These are phyloP conservation scores for Tenthredo amoena DNA, from an alignment of 2,888 invertebrate species.

Conservation along the genomic window DNA sequence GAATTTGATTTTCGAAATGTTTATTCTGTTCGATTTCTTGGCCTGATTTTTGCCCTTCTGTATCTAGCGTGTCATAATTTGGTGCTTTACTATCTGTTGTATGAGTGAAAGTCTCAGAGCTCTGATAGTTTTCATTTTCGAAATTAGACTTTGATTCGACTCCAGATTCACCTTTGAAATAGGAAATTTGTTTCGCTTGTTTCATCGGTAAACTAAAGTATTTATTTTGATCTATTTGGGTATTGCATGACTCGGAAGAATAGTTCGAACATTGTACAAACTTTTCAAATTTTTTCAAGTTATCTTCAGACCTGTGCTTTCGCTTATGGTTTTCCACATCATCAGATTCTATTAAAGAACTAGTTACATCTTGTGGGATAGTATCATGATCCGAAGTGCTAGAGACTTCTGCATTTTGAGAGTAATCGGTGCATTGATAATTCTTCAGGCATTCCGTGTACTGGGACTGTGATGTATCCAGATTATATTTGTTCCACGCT, in stretches of 20 bases:
- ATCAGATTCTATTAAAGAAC: slow-evolving; percentile 9
- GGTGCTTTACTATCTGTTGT: neutral
- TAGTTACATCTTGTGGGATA: neutral
- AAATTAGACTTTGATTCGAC: slow-evolving; percentile 25
- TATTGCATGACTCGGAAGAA: neutral
- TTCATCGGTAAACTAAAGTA: slow-evolving; percentile 63
- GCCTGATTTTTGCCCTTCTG: slow-evolving; percentile 6
- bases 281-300: slow-evolving; percentile 58
- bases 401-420: slow-evolving; percentile 8
- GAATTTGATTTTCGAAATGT: slow-evolving; percentile 66
- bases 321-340: neutral
- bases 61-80: neutral
- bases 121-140: neutral
- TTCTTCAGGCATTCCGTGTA: slow-evolving; percentile 43
- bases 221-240: slow-evolving; percentile 57
- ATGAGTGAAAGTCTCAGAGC: neutral
- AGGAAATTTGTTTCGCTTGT: slow-evolving; percentile 19
- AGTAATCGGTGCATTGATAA: slow-evolving; percentile 33
- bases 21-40: slow-evolving; percentile 41
- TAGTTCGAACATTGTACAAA: slow-evolving; percentile 42
- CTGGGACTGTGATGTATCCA: slow-evolving; percentile 60
- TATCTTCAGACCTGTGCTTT: slow-evolving; percentile 41
- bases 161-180: slow-evolving; percentile 27
- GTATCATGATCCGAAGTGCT: slow-evolving; percentile 8
- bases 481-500: slow-evolving; percentile 70